Conservation (phyloP, 2,888 invertebrate genomes). For the Odontocolon sp. region DNA sequence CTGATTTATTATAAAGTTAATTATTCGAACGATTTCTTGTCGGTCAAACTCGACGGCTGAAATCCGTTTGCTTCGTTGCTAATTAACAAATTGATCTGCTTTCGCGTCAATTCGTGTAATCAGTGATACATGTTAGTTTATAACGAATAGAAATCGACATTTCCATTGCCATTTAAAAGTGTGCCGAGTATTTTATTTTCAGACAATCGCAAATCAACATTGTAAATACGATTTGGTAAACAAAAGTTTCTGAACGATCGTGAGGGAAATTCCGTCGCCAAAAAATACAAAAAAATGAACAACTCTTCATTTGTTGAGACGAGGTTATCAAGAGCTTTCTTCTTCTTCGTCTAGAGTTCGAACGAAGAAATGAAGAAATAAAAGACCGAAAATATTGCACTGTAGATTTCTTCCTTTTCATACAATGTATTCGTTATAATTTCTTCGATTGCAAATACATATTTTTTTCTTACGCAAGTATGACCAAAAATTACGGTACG, state of each 20-base stretch:
- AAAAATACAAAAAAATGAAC: too few relatives aligned
- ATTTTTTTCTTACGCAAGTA: background rate
- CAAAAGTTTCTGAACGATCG: too few relatives aligned
- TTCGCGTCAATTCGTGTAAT: background rate
- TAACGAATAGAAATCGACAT: too few relatives aligned
- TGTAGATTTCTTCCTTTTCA: background rate
- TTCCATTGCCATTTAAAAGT: too few relatives aligned
- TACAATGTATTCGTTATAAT: background rate
- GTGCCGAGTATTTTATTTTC: too few relatives aligned
- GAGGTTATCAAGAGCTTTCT: background rate
- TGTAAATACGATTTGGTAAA: background rate
- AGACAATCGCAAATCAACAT: too few relatives aligned
- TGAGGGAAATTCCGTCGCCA: too few relatives aligned
- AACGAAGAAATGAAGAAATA: background rate
- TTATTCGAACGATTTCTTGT: background rate
- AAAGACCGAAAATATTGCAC: background rate
- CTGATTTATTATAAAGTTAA: conserved; percentile 2
- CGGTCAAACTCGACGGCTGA: background rate
- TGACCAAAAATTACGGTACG: background rate
- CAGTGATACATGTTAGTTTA: background rate
- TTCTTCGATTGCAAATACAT: background rate
- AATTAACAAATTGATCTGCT: background rate
- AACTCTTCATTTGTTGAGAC: too few relatives aligned
- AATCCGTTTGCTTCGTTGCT: background rate
- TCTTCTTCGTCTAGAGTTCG: too few relatives aligned